Evolutionary conservation across 2,888 invertebrate genomes (phyloP), one percentile per base, ranked within the genome.

Genomic region (Dicranocentrus wangi): DNA sequence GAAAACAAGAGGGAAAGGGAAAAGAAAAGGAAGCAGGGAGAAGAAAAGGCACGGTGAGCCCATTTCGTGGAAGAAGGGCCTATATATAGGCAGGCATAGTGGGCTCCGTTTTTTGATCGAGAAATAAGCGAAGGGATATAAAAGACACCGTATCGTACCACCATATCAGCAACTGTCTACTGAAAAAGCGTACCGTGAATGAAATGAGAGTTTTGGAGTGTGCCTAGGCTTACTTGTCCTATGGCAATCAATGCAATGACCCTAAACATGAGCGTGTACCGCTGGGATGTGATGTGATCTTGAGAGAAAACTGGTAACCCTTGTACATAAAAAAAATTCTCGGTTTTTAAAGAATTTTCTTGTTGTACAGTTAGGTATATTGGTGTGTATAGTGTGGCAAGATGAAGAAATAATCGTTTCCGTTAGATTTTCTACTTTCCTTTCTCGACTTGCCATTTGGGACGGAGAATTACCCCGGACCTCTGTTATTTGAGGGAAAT

Each of bases 1-100:
- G 82, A 80, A 82, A 82, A 83, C 78, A 81, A 58, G 66, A 71
- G 65, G 65, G 68, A 58, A 13, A 66, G 43, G 39, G 23, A 27
- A 63, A 32, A 58, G n/a, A 47, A 32, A 13, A 61, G 53, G 53
- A 65, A 53, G 53, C 1, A 51, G 53, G 55, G 13, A 43, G 42
- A 23, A 51, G 32, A 61, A 27, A 63, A 27, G 71, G 27, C 66
- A 58, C n/a, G 60, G 58, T 71, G 79, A 79, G 72, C 72, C 79
- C 70, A 75, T 60, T 80, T 73, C 71, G 58, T 60, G 60, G 58
- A 80, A 80, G 39, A 73, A 27, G 60, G 71, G 72, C 71, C 66
- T 73, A n/a, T n/a, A n/a, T n/a, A n/a, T n/a, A n/a, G n/a, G n/a
- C n/a, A 25, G 28, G 23, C 51, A 51, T n/a, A n/a, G n/a, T 65